Base-by-base conservation (phyloP, 2,797 vertebrate species). In the Lepidocolaptes lacrymiger region DNA sequence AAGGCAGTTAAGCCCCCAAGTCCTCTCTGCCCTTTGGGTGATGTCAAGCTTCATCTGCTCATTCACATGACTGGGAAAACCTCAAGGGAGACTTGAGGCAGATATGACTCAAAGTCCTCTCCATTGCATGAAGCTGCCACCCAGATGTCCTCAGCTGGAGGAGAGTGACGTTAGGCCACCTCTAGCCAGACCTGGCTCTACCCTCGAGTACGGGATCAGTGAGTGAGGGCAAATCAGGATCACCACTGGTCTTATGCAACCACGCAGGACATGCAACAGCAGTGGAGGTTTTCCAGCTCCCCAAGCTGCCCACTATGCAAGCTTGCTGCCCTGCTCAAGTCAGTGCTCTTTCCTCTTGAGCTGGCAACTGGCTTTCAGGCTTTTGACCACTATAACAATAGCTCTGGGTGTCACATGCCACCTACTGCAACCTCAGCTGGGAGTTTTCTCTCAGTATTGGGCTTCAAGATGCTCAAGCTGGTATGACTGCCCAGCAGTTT, bases 251-350 rank as follows among this genome's bases (percentile, higher is more conserved):
- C 58, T 92, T 75, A 54, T 0, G 3, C 52, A 94, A 27, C 55
- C 1, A 1, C 1, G 2, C 15, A 49, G 36, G 44, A 51, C 3
- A 0, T 61, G 46, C 0, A 0, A 21, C 26, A 64, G 69, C 54
- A 51, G 41, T 4, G 0, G 21, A 14, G 9, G 8, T 9, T 49
- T 81, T 89, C 23, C 52, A 48, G 26, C 27, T 74, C 32, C 55
- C 26, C 3, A 8, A 43, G 66, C 49, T 74, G 74, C 48, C 30
- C 10, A 10, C 69, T 43, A 2, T 36, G 56, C 24, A 46, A 32
- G 44, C 41, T 66, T 68, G 24, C 36, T 66, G 34, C 43, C 24
- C 43, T 74, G 54, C 54, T 89, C 26, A 26, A 14, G 22, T 87
- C 52, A 23, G 26, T 43, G 7, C 43, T 66, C 43, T 81, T 58